Evolutionary conservation across 92 coral and sea anemone species (phyloP).

Genomic region (Parazoanthus darwini): DNA sequence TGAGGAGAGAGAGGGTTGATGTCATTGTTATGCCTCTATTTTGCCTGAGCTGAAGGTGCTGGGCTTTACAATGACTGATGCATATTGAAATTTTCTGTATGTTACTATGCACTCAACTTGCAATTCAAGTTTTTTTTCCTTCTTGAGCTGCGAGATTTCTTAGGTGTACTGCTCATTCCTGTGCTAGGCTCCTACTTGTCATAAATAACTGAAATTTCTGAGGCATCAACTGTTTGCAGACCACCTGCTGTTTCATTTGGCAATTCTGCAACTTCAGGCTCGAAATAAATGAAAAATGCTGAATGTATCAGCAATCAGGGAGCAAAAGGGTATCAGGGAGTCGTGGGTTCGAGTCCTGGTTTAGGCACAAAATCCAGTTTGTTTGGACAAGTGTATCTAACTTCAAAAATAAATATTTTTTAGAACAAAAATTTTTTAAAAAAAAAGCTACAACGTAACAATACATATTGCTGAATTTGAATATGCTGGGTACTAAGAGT

Average conservation of each 20-base stretch:
- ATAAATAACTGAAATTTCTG: neutral
- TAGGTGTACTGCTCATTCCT: neutral
- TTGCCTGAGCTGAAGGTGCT: neutral
- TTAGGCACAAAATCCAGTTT: too few relatives aligned
- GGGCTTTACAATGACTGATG: neutral
- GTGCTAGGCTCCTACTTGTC: neutral
- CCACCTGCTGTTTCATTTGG: constrained; percentile 11
- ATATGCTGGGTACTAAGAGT: neutral
- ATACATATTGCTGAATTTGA: neutral
- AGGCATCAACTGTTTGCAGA: neutral
- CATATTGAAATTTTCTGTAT: neutral
- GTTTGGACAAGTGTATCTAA: too few relatives aligned
- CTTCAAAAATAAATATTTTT: too few relatives aligned
- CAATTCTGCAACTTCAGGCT: neutral
- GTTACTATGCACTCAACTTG: neutral
- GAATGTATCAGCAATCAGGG: too few relatives aligned
- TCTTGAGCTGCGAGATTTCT: constrained; percentile 15
- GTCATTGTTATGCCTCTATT: neutral
- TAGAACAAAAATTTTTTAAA: too few relatives aligned
- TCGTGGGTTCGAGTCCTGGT: too few relatives aligned
- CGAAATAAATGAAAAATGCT: too few relatives aligned
- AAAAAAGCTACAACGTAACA: too few relatives aligned
- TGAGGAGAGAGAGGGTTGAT: too few relatives aligned
- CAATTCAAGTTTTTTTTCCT: neutral
- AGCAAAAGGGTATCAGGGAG: too few relatives aligned